These are phyloP conservation scores for cattle (Bos taurus) DNA, from an alignment of 2,113 vertebrate genomes.

Conservation along the genomic window ARS-UCD2.0 NC_037332.1:62378001-62378500, in stretches of 20 bases:
- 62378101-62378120: conserved; percentile 41
- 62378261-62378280: conserved; percentile 81
- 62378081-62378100: not conserved
- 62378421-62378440: conserved; percentile 55
- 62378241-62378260: conserved; percentile 81
- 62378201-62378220: conserved; percentile 81
- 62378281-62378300: conserved; percentile 78
- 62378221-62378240: conserved; percentile 81
- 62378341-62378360: conserved; percentile 84
- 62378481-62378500: conserved; percentile 53
- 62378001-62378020: not conserved
- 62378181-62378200: conserved; percentile 80
- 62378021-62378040: not conserved
- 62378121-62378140: conserved; percentile 42
- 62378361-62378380: conserved; percentile 83
- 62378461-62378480: conserved; percentile 27
- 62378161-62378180: conserved; percentile 78
- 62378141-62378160: conserved; percentile 67
- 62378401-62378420: conserved; percentile 68
- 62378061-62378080: not conserved
- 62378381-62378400: conserved; percentile 76
- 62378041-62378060: not conserved
- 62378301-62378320: conserved; percentile 84
- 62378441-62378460: conserved; percentile 34
- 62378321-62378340: conserved; percentile 82